phyloP scores from a whole-genome alignment of 1,140 invertebrate genomes.

The Drosophila prosaltans region DNA sequence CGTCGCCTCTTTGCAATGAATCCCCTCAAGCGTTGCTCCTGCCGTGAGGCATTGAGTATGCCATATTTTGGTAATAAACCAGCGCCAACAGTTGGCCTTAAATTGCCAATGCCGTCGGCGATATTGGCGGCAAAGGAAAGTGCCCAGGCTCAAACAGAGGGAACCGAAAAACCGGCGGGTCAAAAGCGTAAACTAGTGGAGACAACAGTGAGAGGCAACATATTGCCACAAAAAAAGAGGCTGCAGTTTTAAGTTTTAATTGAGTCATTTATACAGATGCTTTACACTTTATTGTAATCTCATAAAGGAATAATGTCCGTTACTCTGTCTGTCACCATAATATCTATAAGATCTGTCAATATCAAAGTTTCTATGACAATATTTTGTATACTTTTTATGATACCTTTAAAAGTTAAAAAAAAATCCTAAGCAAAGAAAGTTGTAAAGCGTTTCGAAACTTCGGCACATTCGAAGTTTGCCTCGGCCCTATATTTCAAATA shows the following conservation, averaged over 20 bases:
- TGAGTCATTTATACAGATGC: background rate
- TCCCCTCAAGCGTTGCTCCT: constrained; percentile 92
- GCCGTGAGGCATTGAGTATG: constrained; percentile 92
- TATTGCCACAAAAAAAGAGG: constrained; percentile 61
- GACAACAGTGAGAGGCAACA: constrained; percentile 63
- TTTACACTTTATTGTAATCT: background rate
- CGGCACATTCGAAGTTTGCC: background rate
- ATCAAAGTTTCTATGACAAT: too few relatives aligned
- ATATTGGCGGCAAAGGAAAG: constrained; percentile 65
- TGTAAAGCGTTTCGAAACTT: background rate
- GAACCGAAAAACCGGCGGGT: constrained; percentile 43
- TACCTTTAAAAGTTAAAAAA: too few relatives aligned
- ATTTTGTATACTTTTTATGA: too few relatives aligned
- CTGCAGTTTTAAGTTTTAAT: constrained; percentile 51
- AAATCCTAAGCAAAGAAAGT: too few relatives aligned
- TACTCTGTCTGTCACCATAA: background rate
- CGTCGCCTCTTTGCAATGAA: constrained; percentile 91
- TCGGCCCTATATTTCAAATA: background rate
- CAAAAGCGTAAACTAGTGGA: constrained; percentile 61
- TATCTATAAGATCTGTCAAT: too few relatives aligned
- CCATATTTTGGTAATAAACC: constrained; percentile 94
- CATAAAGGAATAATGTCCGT: background rate
- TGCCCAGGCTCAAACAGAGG: constrained; percentile 51
- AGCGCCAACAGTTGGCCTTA: constrained; percentile 91
- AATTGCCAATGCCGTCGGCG: constrained; percentile 89